Conservation (phyloP, 2,888 invertebrate genomes). For the Amblyjoppa fuscipennis region DNA sequence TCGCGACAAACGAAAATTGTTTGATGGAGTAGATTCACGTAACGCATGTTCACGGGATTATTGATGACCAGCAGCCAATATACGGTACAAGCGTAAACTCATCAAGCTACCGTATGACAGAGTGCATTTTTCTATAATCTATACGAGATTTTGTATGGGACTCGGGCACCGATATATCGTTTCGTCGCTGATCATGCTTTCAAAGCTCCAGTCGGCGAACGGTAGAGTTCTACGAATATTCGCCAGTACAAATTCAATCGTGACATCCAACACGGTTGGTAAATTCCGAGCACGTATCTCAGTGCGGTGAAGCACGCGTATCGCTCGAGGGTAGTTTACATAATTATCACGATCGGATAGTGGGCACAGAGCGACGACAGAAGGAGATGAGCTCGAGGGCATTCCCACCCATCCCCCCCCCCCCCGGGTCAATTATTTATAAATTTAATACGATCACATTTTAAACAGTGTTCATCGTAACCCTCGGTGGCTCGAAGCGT, state of each 20-base stretch:
- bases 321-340: constrained; percentile 28
- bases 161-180: no score
- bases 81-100: neutral
- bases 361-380: neutral
- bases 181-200: neutral
- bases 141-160: neutral
- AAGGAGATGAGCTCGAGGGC: neutral
- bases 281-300: constrained; percentile 53
- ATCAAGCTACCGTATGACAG: constrained; percentile 22
- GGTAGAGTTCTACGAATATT: neutral
- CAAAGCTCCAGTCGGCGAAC: neutral
- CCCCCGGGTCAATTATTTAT: constrained; percentile 29
- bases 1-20: neutral
- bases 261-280: constrained; percentile 26
- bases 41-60: neutral
- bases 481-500: neutral
- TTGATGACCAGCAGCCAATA: constrained; percentile 13
- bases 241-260: constrained; percentile 20
- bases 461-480: neutral
- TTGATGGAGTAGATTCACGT: neutral
- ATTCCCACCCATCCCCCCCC: neutral
- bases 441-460: constrained; percentile 2
- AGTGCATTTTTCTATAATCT: neutral
- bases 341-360: constrained; percentile 41
- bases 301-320: constrained; percentile 12